phyloP scores from a whole-genome alignment of 2,888 invertebrate genomes.

The Eilema depressum region DNA sequence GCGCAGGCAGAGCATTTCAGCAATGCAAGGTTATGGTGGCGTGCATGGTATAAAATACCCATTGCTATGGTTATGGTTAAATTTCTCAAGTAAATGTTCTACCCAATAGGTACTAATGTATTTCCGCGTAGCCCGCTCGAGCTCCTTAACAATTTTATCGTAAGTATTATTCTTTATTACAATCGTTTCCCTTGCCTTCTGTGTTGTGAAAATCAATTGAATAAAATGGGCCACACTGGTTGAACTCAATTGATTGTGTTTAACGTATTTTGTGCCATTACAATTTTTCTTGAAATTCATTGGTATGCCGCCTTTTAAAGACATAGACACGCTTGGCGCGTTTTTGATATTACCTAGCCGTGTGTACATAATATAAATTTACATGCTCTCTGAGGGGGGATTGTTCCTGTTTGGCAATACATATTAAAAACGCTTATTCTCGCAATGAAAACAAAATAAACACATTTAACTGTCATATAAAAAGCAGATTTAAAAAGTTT shows the following conservation, averaged over 20 bases:
- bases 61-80: not conserved
- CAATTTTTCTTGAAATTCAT: not conserved
- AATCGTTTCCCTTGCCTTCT: not conserved
- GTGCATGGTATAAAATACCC: too few species aligned
- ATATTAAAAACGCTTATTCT: not conserved
- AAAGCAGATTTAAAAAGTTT: constrained; percentile 10
- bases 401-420: not conserved
- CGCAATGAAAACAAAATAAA: not conserved
- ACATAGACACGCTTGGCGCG: too few species aligned
- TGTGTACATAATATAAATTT: too few species aligned
- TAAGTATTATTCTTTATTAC: constrained; percentile 1
- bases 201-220: not conserved
- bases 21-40: too few species aligned
- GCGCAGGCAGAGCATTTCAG: too few species aligned
- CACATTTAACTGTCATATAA: constrained; percentile 3
- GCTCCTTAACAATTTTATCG: not conserved
- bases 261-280: too few species aligned
- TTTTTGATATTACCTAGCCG: too few species aligned
- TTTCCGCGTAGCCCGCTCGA: not conserved
- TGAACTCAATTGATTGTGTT: not conserved
- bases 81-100: not conserved
- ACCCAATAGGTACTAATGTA: not conserved
- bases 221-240: constrained; percentile 4
- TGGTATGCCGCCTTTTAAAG: not conserved
- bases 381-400: too few species aligned